phyloP scores from a whole-genome alignment of 2,888 invertebrate species.

The Agonopterix alstromeriana region DNA sequence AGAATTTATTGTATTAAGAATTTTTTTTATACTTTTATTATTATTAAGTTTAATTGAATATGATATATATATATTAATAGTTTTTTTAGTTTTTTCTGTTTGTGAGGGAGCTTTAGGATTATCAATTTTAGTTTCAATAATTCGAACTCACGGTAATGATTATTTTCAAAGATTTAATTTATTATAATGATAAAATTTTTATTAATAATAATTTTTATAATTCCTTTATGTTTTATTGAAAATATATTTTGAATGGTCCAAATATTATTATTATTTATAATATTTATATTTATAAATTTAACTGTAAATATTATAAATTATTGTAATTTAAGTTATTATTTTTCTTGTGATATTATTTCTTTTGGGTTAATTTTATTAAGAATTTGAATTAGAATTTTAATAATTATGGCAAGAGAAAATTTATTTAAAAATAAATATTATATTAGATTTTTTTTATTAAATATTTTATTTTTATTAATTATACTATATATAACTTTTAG shows the following conservation, averaged over 20 bases:
- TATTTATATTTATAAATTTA: constrained; percentile 65
- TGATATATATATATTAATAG: constrained; percentile 75
- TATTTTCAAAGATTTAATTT: constrained; percentile 77
- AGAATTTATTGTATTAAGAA: constrained; percentile 77
- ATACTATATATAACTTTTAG: constrained; percentile 77
- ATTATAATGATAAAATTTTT: constrained; percentile 77
- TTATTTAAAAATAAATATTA: constrained; percentile 58
- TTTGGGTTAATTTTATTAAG: constrained; percentile 75
- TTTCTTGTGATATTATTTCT: constrained; percentile 70
- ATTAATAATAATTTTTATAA: constrained; percentile 62
- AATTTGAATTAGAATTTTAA: constrained; percentile 78
- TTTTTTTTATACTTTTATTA: constrained; percentile 70
- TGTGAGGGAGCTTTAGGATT: constrained; percentile 81
- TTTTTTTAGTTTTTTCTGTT: constrained; percentile 79
- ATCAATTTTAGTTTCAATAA: constrained; percentile 78
- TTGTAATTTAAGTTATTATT: constrained; percentile 55
- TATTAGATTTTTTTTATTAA: constrained; percentile 68
- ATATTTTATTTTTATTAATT: constrained; percentile 70
- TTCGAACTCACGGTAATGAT: constrained; percentile 80
- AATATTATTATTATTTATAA: constrained; percentile 64
- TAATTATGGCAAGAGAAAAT: constrained; percentile 75
- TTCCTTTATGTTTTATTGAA: constrained; percentile 67
- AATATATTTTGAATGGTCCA: constrained; percentile 74
- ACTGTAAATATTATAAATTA: constrained; percentile 42
- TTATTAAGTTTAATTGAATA: constrained; percentile 58